Evolutionary conservation across 2,888 invertebrate species (phyloP), one percentile per base, ranked within the genome.

Genomic region (Dichetophora obliterata): DNA sequence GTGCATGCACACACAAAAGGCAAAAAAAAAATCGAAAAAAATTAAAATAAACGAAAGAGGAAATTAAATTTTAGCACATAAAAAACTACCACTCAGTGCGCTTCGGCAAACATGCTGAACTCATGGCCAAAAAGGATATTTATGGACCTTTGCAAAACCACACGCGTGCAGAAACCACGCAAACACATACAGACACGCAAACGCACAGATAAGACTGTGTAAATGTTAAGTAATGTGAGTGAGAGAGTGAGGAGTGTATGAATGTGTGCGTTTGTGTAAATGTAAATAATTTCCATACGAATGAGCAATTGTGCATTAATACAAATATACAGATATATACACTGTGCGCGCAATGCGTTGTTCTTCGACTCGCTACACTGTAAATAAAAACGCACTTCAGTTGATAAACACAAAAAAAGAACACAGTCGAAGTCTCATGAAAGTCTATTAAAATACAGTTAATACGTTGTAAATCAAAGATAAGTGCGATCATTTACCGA

Each of bases 391-490:
- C 19, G 22, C 19, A 54, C 54, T 19, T 54, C 19, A n/a, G 19
- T 22, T 54, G 3, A 19, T 2, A 54, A 52, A 52, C 6, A 5
- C 31, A 31, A 19, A 54, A 54, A 22, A 1, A n/a, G 5, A 19
- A n/a, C 6, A 52, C 52, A 52, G 5, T 52, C 19, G n/a, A 54
- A 54, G 2, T 19, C 85, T 82, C 85, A 86, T 86, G 85, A 85
- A 87, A 85, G 83, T 87, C 86, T 85, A 85, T 87, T 86, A 85
- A 85, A 80, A 79, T 85, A 86, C 85, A 87, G 87, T 85, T 88
- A 88, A 86, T 87, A 87, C 85, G 85, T 86, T 87, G 88, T 87
- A 88, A 88, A 88, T 84, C 86, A 85, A 86, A 86, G 88, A 88
- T 88, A 88, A 88, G 80, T 82, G 78, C 77, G 61, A 61, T 79